Conservation (phyloP, 2,113 vertebrate genomes). For the Mus spicilegus region DNA sequence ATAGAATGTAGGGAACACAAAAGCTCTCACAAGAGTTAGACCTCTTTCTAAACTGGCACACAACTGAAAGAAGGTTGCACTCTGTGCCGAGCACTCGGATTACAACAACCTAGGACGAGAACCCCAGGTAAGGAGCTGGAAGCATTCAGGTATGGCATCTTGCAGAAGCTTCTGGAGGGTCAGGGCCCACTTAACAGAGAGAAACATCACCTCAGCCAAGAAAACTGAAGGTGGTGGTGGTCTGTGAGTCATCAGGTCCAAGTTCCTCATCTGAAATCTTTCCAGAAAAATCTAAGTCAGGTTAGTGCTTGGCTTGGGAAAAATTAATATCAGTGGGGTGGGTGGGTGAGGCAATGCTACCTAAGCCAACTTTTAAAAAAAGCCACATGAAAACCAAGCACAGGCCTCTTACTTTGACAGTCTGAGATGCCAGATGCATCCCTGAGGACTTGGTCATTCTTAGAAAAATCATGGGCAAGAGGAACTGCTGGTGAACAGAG, state of each 20-base stretch:
- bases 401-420: slow-evolving; percentile 92
- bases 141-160: neutral
- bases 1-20: neutral
- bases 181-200: neutral
- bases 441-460: slow-evolving; percentile 83
- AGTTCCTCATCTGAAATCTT: neutral
- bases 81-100: neutral
- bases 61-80: neutral
- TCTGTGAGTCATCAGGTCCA: neutral
- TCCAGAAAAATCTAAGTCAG: neutral
- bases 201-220: neutral
- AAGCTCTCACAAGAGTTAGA: neutral
- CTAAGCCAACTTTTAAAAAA: neutral
- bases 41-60: neutral
- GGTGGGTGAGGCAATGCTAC: slow-evolving; percentile 70
- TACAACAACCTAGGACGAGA: neutral
- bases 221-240: neutral
- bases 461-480: slow-evolving; percentile 93
- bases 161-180: neutral
- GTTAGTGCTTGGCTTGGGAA: slow-evolving; percentile 93
- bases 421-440: slow-evolving; percentile 90
- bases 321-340: slow-evolving; percentile 92
- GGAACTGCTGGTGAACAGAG: slow-evolving; percentile 85
- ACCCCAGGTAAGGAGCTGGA: neutral
- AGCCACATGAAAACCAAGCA: slow-evolving; percentile 91